A percentile compares a stretch with the other conserved stretches of the same genome.
These are phyloP conservation scores for Folsomia candida DNA, from an alignment of 2,888 invertebrate species.

Conservation along the genomic window DNA sequence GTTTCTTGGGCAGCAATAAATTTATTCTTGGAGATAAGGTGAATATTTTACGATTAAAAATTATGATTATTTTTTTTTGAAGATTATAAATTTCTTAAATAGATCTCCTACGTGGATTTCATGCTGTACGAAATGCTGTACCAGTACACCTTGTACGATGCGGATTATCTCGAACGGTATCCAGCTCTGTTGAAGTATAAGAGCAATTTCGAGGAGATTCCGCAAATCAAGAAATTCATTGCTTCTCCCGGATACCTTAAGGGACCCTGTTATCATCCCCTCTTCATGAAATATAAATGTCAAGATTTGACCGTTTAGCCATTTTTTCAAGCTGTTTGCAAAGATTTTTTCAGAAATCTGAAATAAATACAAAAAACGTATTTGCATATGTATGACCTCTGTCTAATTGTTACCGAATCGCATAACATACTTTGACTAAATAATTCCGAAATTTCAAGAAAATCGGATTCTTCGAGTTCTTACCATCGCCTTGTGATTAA, in stretches of 20 bases:
- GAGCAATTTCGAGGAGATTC: conserved; percentile 53
- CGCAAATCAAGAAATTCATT: conserved; percentile 53
- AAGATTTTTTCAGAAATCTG: too few relatives aligned
- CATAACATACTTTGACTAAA: too few relatives aligned
- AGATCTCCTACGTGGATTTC: too few relatives aligned
- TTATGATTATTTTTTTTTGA: conserved; percentile 3
- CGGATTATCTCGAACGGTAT: conserved; percentile 52
- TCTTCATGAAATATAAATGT: too few relatives aligned
- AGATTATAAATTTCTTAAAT: conserved; percentile 53
- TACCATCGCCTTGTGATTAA: too few relatives aligned
- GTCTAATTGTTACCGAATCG: too few relatives aligned
- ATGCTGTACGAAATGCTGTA: conserved; percentile 55
- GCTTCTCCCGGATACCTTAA: conserved; percentile 51
- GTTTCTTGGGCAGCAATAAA: conserved; percentile 26
- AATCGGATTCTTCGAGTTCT: too few relatives aligned
- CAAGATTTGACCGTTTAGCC: too few relatives aligned
- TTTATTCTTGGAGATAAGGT: conserved; percentile 34
- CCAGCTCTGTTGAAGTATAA: conserved; percentile 53
- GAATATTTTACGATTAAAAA: background rate
- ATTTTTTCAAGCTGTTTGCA: too few relatives aligned
- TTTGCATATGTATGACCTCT: too few relatives aligned
- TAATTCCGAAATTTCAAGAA: too few relatives aligned
- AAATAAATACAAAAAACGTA: too few relatives aligned
- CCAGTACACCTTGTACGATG: conserved; percentile 52
- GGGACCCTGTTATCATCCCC: conserved; percentile 52